phyloP scores from a whole-genome alignment of 2,888 invertebrate species.

The Chaetoderma sp. region DNA sequence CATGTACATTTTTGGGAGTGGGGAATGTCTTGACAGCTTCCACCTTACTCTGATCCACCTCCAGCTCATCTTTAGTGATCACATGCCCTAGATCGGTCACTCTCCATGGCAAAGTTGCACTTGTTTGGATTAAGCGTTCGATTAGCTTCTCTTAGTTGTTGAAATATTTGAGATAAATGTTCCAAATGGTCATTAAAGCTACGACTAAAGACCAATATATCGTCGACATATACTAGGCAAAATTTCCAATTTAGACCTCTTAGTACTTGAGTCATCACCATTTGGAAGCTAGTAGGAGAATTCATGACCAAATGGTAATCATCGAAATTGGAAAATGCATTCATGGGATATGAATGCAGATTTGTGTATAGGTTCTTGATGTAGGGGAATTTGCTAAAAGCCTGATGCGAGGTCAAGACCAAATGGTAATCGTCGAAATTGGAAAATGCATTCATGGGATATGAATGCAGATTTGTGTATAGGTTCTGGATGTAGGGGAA shows the following conservation, averaged over 20 bases:
- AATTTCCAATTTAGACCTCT: background rate
- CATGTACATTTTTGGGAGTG: background rate
- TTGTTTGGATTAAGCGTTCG: background rate
- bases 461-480: background rate
- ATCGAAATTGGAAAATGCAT: background rate
- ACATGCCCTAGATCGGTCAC: background rate
- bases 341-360: background rate
- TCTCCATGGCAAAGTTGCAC: background rate
- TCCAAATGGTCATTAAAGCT: background rate
- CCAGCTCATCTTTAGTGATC: background rate
- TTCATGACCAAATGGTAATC: background rate
- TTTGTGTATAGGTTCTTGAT: background rate
- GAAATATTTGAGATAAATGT: no score
- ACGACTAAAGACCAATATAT: background rate
- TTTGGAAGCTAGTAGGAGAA: background rate
- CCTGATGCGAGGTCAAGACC: background rate
- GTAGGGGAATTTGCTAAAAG: background rate
- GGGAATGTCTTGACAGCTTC: background rate
- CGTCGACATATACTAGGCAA: background rate
- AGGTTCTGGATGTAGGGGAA: background rate
- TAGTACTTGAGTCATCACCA: background rate
- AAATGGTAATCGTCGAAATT: background rate
- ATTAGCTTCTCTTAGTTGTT: no score
- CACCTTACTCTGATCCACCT: background rate
- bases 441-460: background rate